phyloP scores from a whole-genome alignment of 2,113 vertebrate species.

The Ovis canadensis region DNA sequence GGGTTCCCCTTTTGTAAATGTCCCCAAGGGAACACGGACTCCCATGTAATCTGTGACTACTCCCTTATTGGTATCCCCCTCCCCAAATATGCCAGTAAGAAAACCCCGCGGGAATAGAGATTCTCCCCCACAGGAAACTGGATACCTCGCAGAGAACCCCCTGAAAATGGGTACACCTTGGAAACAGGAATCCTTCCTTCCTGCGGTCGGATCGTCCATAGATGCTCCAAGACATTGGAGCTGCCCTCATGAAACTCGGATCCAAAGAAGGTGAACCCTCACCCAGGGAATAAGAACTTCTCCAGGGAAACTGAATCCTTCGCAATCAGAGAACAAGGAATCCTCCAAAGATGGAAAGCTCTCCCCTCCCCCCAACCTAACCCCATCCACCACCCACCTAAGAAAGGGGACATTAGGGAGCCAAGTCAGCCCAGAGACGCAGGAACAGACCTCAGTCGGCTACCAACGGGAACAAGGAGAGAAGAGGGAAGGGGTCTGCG shows the following conservation, averaged over 20 bases:
- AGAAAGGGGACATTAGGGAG: background rate
- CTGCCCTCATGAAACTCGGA: background rate
- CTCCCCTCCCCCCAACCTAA: background rate
- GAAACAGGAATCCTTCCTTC: background rate
- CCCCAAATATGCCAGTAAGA: background rate
- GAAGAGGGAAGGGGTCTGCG: no score
- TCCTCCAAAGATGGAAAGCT: background rate
- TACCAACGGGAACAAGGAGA: background rate
- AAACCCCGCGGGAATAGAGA: background rate
- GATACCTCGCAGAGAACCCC: background rate
- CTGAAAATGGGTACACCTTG: background rate
- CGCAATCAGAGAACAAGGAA: background rate
- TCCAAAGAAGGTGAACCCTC: background rate
- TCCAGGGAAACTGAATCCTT: background rate
- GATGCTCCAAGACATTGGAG: background rate
- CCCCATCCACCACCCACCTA: background rate
- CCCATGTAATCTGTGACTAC: background rate
- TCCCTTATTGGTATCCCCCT: background rate
- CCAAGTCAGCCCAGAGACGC: background rate
- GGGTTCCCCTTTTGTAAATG: background rate
- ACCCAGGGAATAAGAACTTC: background rate
- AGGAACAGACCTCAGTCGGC: background rate
- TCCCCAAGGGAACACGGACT: background rate
- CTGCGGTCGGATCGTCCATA: background rate
- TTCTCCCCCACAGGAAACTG: background rate